phyloP scores from a whole-genome alignment of 2,113 vertebrate genomes.

The Centropristis striata region DNA sequence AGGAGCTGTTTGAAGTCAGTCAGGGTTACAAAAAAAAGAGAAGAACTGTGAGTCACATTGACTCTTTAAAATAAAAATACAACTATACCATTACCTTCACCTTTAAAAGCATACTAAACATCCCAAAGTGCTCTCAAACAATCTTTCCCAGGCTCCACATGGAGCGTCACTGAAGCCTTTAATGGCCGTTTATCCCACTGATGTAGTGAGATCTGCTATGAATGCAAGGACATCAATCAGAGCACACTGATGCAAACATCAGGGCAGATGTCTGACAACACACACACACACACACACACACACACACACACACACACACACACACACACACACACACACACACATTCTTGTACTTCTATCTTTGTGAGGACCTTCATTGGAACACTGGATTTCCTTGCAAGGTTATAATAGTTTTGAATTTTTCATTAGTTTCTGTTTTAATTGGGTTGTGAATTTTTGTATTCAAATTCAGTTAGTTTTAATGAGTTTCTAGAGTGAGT shows the following conservation, averaged over 20 bases:
- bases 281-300: not conserved
- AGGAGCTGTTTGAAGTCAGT: not conserved
- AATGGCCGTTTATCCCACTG: conserved; percentile 21
- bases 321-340: conserved; percentile 15
- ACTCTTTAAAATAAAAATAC: not conserved
- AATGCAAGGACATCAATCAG: conserved; percentile 35
- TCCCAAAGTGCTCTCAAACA: conserved; percentile 2
- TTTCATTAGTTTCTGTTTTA: too few relatives aligned
- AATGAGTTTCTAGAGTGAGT: too few relatives aligned
- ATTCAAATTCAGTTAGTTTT: too few relatives aligned
- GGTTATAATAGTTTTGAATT: too few relatives aligned
- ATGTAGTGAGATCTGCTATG: conserved; percentile 24
- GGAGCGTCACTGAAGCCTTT: not conserved
- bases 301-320: not conserved
- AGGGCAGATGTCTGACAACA: not conserved
- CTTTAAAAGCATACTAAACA: not conserved
- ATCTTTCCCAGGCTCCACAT: not conserved
- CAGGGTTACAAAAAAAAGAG: not conserved
- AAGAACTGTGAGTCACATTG: not conserved
- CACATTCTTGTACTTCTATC: too few relatives aligned
- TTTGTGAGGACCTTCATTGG: too few relatives aligned
- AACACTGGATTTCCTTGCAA: too few relatives aligned
- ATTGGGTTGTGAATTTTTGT: too few relatives aligned
- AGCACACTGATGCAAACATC: not conserved
- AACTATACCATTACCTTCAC: not conserved